Base-by-base conservation (phyloP, 2,888 invertebrate species). In the Papilio protenor region DNA sequence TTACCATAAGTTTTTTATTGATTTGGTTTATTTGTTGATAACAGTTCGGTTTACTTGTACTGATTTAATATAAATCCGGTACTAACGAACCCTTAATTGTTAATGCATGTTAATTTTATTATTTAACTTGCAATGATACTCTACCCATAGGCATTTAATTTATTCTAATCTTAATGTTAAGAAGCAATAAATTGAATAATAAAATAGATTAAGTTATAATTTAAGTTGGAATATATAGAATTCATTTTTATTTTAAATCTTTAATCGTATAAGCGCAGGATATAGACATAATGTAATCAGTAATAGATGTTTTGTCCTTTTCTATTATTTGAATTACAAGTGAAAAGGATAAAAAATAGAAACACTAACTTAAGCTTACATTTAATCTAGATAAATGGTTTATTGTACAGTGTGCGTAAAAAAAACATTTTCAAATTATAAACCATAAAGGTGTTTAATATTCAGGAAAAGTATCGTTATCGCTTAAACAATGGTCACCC, bases 81-180 rank as follows among this genome's bases (percentile, higher is more conserved):
- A 69, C 40, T 45, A 69, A 21, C 40, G 75, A 52, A 52, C 27
- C 59, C 27, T 61, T 61, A 47, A 61, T 64, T 74, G 49, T 61
- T 74, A 61, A 49, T 64, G 49, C 59, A 52, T 66, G 52, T 47
- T 47, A 64, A 64, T 64, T 74, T 47, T 16, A 64, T 75, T 75
- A 66, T 64, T 64, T 66, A 52, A 52, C 66, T 33, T 74, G 49
- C 27, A n/a, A 10, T 16, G 49, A 75, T 75, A 75, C 21, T 4
- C 49, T n/a, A 49, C 2, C 64, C 52, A 2, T 18, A 55, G 64
- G 40, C 21, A 14, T 66, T 49, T 33, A 52, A 52, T 75, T 75
- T 27, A 52, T 55, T 75, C 2, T n/a, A 33, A 52, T 5, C 33
- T n/a, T 66, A 66, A 75, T 23, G 18, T 57, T 27, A 70, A 21